Percentiles rank a stretch among this genome's conserved stretches.
These are phyloP conservation scores for Hartigia nigra DNA, from an alignment of 2,888 invertebrate species.

Conservation along the genomic window DNA sequence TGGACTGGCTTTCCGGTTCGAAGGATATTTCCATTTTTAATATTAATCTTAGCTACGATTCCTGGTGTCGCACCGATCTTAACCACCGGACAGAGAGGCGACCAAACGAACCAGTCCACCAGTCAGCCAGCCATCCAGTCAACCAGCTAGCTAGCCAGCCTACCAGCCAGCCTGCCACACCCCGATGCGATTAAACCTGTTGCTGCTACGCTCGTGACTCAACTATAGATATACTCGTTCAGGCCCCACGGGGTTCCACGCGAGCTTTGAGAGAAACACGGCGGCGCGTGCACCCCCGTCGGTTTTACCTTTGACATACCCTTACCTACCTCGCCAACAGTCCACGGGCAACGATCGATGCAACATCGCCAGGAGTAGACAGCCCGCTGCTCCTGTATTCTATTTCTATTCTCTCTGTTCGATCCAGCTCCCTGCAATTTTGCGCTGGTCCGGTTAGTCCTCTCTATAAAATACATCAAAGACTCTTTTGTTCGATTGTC, in stretches of 20 bases:
- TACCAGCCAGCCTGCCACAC: conserved; percentile 56
- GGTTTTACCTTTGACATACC: conserved; percentile 42
- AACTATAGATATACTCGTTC: conserved; percentile 25
- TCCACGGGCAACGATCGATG: conserved; percentile 39
- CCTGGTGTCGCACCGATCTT: conserved; percentile 47
- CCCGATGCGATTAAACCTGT: conserved; percentile 63
- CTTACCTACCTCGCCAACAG: conserved; percentile 31
- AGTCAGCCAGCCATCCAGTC: conserved; percentile 28
- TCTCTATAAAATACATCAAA: neutral
- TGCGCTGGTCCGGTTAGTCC: neutral
- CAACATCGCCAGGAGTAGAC: conserved; percentile 12
- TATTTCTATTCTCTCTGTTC: neutral
- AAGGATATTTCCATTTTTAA: conserved; percentile 39
- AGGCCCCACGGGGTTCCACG: conserved; percentile 34
- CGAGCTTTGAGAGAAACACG: conserved; percentile 35
- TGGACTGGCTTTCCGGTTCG: neutral
- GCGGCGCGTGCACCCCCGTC: conserved; percentile 12
- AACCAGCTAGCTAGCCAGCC: conserved; percentile 25
- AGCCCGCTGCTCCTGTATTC: neutral
- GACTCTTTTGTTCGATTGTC: neutral
- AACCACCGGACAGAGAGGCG: conserved; percentile 40
- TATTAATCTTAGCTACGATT: conserved; percentile 32
- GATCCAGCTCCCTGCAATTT: neutral
- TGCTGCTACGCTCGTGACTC: conserved; percentile 54
- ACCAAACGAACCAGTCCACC: conserved; percentile 39